Evolutionary conservation across 2,113 vertebrate species (phyloP).

Genomic region (Nannobrachium achirus): DNA sequence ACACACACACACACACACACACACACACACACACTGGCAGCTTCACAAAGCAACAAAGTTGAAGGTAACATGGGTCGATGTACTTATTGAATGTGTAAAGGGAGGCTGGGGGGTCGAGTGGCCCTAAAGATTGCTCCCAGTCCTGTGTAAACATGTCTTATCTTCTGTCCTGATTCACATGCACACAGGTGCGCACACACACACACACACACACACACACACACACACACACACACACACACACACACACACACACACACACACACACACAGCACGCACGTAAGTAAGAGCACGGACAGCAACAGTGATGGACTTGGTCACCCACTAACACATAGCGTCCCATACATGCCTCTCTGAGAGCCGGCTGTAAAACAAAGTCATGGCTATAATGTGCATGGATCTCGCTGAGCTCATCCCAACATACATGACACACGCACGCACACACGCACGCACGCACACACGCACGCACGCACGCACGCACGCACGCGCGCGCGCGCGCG

Average conservation of each 20-base stretch:
- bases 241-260: slow-evolving; percentile 22
- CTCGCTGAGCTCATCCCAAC: slow-evolving; percentile 36
- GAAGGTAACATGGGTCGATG: slow-evolving; percentile 53
- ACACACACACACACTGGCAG: background rate
- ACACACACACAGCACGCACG: slow-evolving; percentile 12
- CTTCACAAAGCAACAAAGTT: slow-evolving; percentile 31
- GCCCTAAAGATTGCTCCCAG: slow-evolving; percentile 51
- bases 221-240: slow-evolving; percentile 24
- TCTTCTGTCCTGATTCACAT: slow-evolving; percentile 34
- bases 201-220: slow-evolving; percentile 3
- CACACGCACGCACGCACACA: slow-evolving; percentile 5
- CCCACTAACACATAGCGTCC: slow-evolving; percentile 35
- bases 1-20: background rate
- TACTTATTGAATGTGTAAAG: slow-evolving; percentile 63
- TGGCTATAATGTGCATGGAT: slow-evolving; percentile 38
- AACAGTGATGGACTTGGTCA: slow-evolving; percentile 36
- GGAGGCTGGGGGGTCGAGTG: slow-evolving; percentile 56
- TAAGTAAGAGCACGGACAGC: no score
- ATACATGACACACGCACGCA: slow-evolving; percentile 10
- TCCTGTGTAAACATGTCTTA: slow-evolving; percentile 55
- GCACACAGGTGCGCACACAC: background rate
- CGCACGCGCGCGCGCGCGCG: background rate
- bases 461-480: background rate
- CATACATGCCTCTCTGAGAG: slow-evolving; percentile 9
- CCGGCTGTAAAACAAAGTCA: slow-evolving; percentile 28